Evolutionary conservation across 2,888 invertebrate genomes (phyloP).

Genomic region (Campopleginae sp.): DNA sequence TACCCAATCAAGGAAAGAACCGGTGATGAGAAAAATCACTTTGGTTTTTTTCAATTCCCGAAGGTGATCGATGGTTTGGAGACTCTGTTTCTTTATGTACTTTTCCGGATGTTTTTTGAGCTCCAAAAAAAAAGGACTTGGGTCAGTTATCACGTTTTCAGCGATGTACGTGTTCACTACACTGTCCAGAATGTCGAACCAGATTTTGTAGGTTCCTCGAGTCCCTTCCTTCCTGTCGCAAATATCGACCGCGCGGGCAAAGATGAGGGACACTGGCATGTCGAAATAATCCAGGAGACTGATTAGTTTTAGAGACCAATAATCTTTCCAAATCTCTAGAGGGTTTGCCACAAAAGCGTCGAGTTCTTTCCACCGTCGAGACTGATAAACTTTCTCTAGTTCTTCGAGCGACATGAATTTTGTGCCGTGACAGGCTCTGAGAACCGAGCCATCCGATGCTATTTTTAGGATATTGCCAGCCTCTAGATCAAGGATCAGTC

Average conservation of each 20-base stretch:
- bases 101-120: conserved; percentile 85
- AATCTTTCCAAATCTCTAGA: conserved; percentile 88
- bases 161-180: conserved; percentile 87
- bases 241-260: conserved; percentile 88
- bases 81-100: conserved; percentile 87
- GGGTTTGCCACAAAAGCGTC: conserved; percentile 86
- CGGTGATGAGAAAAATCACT: conserved; percentile 89
- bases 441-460: conserved; percentile 86
- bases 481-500: conserved; percentile 89
- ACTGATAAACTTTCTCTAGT: conserved; percentile 86
- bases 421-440: conserved; percentile 89
- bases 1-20: conserved; percentile 90
- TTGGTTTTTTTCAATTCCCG: conserved; percentile 85
- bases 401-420: conserved; percentile 85
- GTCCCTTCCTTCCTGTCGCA: conserved; percentile 85
- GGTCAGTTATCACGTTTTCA: conserved; percentile 85
- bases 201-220: conserved; percentile 85
- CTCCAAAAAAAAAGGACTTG: conserved; percentile 87
- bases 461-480: conserved; percentile 88
- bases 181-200: conserved; percentile 88
- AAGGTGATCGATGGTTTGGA: conserved; percentile 86
- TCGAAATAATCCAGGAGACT: conserved; percentile 91
- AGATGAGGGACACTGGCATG: conserved; percentile 87
- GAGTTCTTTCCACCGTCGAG: conserved; percentile 86
- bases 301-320: conserved; percentile 86